These are phyloP conservation scores for Sympetrum striolatum DNA, from an alignment of 2,888 invertebrate genomes.

Conservation along the genomic window DNA sequence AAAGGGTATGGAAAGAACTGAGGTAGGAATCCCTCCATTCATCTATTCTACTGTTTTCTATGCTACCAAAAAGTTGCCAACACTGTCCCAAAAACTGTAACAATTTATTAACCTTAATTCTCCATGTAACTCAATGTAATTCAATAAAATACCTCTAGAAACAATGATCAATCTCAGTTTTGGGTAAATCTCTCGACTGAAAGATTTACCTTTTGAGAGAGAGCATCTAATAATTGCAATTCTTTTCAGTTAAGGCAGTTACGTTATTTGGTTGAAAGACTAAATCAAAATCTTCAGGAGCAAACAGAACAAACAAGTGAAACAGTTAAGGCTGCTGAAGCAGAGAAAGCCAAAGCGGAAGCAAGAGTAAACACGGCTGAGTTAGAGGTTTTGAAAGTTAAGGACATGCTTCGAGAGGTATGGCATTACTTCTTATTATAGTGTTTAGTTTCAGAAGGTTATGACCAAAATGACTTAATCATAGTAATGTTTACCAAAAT, in stretches of 20 bases:
- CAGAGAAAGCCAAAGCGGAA: neutral
- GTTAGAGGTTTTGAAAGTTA: neutral
- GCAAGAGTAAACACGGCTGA: neutral
- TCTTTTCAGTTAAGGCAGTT: slow-evolving; percentile 1
- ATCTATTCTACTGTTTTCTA: no score
- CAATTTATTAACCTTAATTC: neutral
- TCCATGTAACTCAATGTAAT: neutral
- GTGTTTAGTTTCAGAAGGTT: no score
- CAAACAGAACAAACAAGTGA: neutral
- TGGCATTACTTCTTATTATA: neutral
- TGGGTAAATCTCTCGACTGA: no score
- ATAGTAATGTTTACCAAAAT: neutral
- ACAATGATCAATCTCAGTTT: no score
- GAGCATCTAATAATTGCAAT: neutral
- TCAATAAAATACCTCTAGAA: no score
- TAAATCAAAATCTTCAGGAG: neutral
- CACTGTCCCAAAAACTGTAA: no score
- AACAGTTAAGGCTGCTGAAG: neutral
- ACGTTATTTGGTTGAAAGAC: neutral
- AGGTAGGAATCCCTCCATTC: neutral
- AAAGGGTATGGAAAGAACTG: slow-evolving; percentile 65
- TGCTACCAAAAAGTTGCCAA: neutral
- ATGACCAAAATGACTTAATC: neutral
- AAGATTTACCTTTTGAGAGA: neutral
- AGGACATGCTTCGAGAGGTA: neutral